phyloP scores from a whole-genome alignment of 2,797 vertebrate genomes.

The Echiichthys vipera region DNA sequence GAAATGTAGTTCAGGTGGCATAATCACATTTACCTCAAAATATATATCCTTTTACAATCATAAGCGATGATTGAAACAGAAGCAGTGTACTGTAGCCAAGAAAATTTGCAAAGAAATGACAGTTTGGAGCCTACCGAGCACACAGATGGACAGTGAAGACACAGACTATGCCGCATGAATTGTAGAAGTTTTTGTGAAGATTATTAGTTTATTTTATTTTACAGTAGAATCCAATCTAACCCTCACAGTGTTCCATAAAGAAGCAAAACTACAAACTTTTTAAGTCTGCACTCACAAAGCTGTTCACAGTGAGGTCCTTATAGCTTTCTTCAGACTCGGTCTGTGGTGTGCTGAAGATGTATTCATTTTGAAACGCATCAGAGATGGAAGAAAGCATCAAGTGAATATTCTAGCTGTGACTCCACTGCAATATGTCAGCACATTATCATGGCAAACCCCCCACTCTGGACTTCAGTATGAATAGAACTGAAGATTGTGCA shows the following conservation, averaged over 20 bases:
- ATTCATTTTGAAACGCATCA: slow-evolving; percentile 59
- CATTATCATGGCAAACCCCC: neutral
- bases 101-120: slow-evolving; percentile 10
- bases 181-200: slow-evolving; percentile 32
- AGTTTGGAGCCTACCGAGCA: slow-evolving; percentile 34
- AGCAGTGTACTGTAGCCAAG: neutral
- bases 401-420: slow-evolving; percentile 41
- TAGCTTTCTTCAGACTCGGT: slow-evolving; percentile 45
- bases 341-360: slow-evolving; percentile 53
- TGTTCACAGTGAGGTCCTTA: slow-evolving; percentile 31
- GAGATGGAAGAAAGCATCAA: slow-evolving; percentile 31
- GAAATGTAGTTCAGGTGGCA: neutral
- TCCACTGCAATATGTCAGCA: slow-evolving; percentile 30
- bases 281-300: slow-evolving; percentile 39
- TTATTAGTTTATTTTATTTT: slow-evolving; percentile 5
- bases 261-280: slow-evolving; percentile 30
- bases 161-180: slow-evolving; percentile 17
- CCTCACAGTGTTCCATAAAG: neutral
- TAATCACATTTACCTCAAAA: neutral
- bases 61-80: slow-evolving; percentile 10
- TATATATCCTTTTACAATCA: no score
- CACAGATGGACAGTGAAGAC: slow-evolving; percentile 60
- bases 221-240: slow-evolving; percentile 3
- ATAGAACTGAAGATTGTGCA: slow-evolving; percentile 11
- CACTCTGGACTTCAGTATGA: slow-evolving; percentile 1